Evolutionary conservation across 2,797 vertebrate species (phyloP).

Genomic region (Buphagus erythrorhynchus): DNA sequence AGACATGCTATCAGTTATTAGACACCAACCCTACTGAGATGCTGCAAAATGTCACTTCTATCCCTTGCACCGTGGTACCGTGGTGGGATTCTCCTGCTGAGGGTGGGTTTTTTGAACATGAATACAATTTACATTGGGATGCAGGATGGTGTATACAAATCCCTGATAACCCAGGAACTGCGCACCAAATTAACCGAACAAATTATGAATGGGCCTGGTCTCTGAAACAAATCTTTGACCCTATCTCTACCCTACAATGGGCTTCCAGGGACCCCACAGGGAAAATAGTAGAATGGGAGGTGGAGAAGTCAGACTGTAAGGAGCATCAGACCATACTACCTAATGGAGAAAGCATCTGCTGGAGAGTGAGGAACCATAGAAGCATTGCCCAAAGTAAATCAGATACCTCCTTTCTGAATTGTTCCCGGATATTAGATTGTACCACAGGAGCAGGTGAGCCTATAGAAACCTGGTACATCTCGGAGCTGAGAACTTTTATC

Average conservation of each 20-base stretch:
- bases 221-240: not conserved
- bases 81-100: slow-evolving; percentile 1
- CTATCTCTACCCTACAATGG: not conserved
- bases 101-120: not conserved
- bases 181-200: not conserved
- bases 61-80: not conserved
- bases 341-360: slow-evolving; percentile 1
- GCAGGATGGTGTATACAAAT: slow-evolving; percentile 25
- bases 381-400: not conserved
- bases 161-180: not conserved
- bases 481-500: not conserved
- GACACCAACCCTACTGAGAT: not conserved
- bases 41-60: not conserved
- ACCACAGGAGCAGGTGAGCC: slow-evolving; percentile 2
- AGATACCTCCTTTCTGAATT: not conserved
- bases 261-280: not conserved
- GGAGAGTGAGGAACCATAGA: not conserved
- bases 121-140: not conserved
- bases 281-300: not conserved
- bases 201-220: slow-evolving; percentile 26
- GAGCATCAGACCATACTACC: not conserved
- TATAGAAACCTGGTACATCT: slow-evolving; percentile 17
- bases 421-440: not conserved
- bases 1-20: not conserved
- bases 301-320: not conserved